Base-by-base conservation (phyloP, 2,888 invertebrate genomes). In the Cistogaster globosa region DNA sequence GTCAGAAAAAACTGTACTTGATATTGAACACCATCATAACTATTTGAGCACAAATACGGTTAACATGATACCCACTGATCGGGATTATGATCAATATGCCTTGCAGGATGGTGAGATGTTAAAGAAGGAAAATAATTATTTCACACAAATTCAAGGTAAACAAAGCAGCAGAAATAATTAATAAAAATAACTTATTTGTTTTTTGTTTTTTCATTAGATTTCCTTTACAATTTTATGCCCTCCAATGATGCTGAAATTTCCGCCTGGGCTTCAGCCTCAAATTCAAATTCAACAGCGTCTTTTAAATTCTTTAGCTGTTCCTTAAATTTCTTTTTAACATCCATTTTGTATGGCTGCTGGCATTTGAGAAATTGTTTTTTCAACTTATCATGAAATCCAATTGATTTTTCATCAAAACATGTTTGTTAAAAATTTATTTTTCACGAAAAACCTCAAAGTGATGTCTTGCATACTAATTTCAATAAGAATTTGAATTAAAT, bases 1-100 rank as follows among this genome's bases (percentile, higher is more conserved):
- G 89, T 94, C 94, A 9, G 95, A 95, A 90, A 95, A 94, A 88
- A 94, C 94, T 87, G 94, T 95, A 48, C 94, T 95, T 89, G 85
- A 85, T 58, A 67, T 69, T 1, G 94, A 95, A 88, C 93, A 93
- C 87, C 90, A 89, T 42, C 89, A 89, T 74, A 75, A 88, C 83
- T 81, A 88, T 0, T 78, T 87, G 75, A 82, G 87, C 57, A 88
- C 88, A 42, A 90, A 90, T 57, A 90, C 91, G 2, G 89, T 92
- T 3, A 92, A 92, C 87, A 88, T 90, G 69, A 90, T 90, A 74
- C 89, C 91, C 68, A 89, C 88, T 60, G 80, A 85, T 65, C 65
- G 60, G 20, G 89, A 90, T 18, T 92, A 92, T 77, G 92, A 92
- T 88, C 91, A 92, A 86, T 92, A 91, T 79, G 89, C 91, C 3